Conservation (phyloP, 2,888 invertebrate species). For the Neelides folsomi region DNA sequence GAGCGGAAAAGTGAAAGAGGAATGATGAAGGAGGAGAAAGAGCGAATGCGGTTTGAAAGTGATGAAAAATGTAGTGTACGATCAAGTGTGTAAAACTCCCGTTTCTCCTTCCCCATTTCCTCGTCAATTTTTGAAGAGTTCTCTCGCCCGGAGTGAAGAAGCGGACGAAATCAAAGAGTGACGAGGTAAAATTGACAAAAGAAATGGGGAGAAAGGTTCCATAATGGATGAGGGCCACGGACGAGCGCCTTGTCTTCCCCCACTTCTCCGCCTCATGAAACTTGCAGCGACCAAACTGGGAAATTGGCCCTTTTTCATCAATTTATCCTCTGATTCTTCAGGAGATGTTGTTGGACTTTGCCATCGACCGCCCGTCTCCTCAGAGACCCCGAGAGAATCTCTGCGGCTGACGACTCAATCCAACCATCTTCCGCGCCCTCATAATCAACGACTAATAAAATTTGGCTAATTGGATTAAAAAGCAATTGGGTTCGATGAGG, state of each 20-base stretch:
- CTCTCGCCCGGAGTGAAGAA: no score
- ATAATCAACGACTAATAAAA: conserved; percentile 32
- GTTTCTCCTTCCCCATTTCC: conserved; percentile 24
- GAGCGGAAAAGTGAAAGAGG: conserved; percentile 5
- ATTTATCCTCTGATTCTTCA: conserved; percentile 34
- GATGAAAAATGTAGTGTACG: conserved; percentile 34
- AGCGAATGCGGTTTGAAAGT: conserved; percentile 31
- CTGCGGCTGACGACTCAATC: background rate
- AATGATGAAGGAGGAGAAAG: background rate
- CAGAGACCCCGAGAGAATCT: background rate
- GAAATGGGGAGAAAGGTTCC: conserved; percentile 31
- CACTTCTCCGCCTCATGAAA: conserved; percentile 25
- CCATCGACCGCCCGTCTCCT: background rate
- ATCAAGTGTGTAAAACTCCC: conserved; percentile 29
- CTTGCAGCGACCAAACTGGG: conserved; percentile 27
- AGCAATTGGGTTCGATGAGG: conserved; percentile 29
- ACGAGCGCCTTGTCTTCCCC: background rate
- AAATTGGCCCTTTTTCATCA: conserved; percentile 35
- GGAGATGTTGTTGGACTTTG: conserved; percentile 5
- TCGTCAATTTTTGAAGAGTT: conserved; percentile 32
- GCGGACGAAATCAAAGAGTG: conserved; percentile 34
- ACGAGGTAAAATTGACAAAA: conserved; percentile 34
- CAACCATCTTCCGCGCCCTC: background rate
- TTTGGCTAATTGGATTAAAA: conserved; percentile 34
- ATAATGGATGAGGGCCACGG: conserved; percentile 27